phyloP scores from a whole-genome alignment of 1,140 invertebrate genomes.

The Glossosoma conforme region DNA sequence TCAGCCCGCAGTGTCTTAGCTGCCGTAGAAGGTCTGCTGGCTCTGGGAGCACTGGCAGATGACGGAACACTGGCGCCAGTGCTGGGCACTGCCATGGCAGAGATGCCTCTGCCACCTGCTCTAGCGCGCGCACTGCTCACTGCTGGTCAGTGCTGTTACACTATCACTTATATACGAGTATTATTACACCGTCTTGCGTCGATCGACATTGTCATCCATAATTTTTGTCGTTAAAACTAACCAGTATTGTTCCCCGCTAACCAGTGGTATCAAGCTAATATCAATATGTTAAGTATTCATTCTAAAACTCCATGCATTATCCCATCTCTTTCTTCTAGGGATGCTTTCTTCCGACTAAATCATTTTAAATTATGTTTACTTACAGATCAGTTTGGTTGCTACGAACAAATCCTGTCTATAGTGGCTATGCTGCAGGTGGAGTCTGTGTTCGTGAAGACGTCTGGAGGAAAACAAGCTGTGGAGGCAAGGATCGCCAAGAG shows the following conservation, averaged over 20 bases:
- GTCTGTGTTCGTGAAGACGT: constrained; percentile 74
- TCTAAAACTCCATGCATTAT: too few relatives aligned
- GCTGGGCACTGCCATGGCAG: constrained; percentile 82
- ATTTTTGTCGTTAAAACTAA: too few relatives aligned
- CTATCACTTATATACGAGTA: too few relatives aligned
- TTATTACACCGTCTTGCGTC: too few relatives aligned
- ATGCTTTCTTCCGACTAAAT: too few relatives aligned
- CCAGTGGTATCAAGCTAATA: too few relatives aligned
- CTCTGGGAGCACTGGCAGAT: constrained; percentile 76
- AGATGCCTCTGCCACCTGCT: constrained; percentile 85
- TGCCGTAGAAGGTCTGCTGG: constrained; percentile 85
- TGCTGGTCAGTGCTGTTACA: too few relatives aligned
- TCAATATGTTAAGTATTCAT: too few relatives aligned
- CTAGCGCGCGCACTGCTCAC: constrained; percentile 85
- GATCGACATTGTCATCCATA: too few relatives aligned
- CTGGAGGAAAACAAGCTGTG: constrained; percentile 57
- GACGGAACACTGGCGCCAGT: constrained; percentile 75
- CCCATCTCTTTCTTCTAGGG: too few relatives aligned
- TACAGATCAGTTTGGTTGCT: constrained; percentile 75
- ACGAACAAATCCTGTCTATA: constrained; percentile 83
- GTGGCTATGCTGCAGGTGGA: constrained; percentile 91
- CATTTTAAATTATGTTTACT: too few relatives aligned
- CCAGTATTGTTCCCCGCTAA: too few relatives aligned
- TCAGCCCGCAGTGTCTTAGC: constrained; percentile 83
- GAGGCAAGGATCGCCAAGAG: constrained; percentile 67